Evolutionary conservation across 2,113 vertebrate species (phyloP).

Genomic region (cat (Felis catus)): F.catus_Fca126_mat1.0 CM031414.1:67298001-67298500

Average conservation of each 20-base stretch:
- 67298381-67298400: neutral
- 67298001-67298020: neutral
- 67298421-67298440: neutral
- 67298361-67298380: constrained; percentile 50
- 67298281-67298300: constrained; percentile 45
- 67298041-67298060: neutral
- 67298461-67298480: constrained; percentile 63
- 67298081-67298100: constrained; percentile 23
- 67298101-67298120: constrained; percentile 62
- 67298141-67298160: constrained; percentile 65
- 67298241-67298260: constrained; percentile 68
- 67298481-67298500: constrained; percentile 40
- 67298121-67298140: constrained; percentile 46
- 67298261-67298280: constrained; percentile 75
- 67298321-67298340: neutral
- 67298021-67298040: neutral
- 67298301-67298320: constrained; percentile 50
- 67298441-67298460: constrained; percentile 57
- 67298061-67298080: constrained; percentile 25
- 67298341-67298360: constrained; percentile 42
- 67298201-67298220: constrained; percentile 68
- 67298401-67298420: constrained; percentile 21
- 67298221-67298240: constrained; percentile 74
- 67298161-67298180: constrained; percentile 70
- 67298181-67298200: constrained; percentile 69